These are phyloP conservation scores for Balearica regulorum DNA, from an alignment of 2,797 vertebrate species.

Conservation along the genomic window DNA sequence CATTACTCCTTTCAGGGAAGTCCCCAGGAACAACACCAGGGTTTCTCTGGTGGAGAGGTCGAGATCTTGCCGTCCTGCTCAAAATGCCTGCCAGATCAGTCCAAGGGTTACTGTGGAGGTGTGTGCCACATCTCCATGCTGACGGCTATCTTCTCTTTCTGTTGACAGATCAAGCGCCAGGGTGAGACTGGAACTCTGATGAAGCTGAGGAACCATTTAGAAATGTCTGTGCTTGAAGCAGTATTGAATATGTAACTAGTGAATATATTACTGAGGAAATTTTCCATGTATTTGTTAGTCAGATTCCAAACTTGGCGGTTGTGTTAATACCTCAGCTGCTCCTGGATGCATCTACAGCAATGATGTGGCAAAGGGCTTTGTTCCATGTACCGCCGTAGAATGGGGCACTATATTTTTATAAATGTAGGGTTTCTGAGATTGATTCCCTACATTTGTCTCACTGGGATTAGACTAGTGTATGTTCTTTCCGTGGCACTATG, in stretches of 20 bases:
- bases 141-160: background rate
- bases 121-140: background rate
- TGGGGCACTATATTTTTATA: background rate
- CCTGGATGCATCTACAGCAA: constrained; percentile 15
- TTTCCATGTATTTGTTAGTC: constrained; percentile 60
- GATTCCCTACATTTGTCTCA: constrained; percentile 5
- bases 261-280: constrained; percentile 44
- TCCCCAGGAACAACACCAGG: background rate
- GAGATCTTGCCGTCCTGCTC: background rate
- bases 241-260: constrained; percentile 45
- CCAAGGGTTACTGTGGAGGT: background rate
- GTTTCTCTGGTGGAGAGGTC: background rate
- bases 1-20: background rate
- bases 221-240: constrained; percentile 17
- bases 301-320: constrained; percentile 15
- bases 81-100: background rate
- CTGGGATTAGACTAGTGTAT: background rate
- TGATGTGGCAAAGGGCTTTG: constrained; percentile 37
- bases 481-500: background rate
- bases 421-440: constrained; percentile 15
- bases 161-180: background rate
- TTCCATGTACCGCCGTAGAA: background rate
- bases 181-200: background rate
- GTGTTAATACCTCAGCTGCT: constrained; percentile 39
- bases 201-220: constrained; percentile 13